Evolutionary conservation across 2,797 vertebrate species (phyloP).

Genomic region (Acrossocheilus wenchowensis): DNA sequence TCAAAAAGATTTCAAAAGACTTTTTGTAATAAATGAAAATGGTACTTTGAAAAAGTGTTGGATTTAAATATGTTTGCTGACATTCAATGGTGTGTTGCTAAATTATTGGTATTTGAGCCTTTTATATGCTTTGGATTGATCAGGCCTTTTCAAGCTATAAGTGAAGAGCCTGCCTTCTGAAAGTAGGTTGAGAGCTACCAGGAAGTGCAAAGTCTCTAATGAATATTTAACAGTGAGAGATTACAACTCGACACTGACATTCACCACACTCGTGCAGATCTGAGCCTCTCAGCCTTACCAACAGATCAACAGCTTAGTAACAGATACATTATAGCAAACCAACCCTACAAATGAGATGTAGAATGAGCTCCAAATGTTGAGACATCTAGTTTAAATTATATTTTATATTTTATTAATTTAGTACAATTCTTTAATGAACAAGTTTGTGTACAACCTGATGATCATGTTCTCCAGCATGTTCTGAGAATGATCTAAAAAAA

Average conservation of each 20-base stretch:
- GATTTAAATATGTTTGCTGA: no score
- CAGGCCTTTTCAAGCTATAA: slow-evolving; percentile 1
- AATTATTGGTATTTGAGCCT: neutral
- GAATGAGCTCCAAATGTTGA: neutral
- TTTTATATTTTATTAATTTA: neutral
- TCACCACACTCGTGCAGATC: neutral
- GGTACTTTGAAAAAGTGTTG: neutral
- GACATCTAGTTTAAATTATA: neutral
- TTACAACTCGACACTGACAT: neutral
- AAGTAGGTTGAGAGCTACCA: slow-evolving; percentile 39
- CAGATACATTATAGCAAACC: neutral
- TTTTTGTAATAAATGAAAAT: neutral
- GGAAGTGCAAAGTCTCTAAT: slow-evolving; percentile 37
- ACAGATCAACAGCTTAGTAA: slow-evolving; percentile 21
- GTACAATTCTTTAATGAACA: neutral
- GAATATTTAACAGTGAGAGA: slow-evolving; percentile 43
- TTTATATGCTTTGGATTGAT: neutral
- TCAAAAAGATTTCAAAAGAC: neutral
- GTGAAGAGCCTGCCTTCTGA: slow-evolving; percentile 3
- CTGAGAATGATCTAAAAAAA: neutral
- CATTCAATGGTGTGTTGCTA: neutral
- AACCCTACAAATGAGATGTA: neutral
- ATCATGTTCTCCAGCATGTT: neutral
- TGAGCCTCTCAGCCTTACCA: slow-evolving; percentile 19
- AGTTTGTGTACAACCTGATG: neutral